Conservation (phyloP, 2,888 invertebrate genomes). For the Agriotes lineatus region DNA sequence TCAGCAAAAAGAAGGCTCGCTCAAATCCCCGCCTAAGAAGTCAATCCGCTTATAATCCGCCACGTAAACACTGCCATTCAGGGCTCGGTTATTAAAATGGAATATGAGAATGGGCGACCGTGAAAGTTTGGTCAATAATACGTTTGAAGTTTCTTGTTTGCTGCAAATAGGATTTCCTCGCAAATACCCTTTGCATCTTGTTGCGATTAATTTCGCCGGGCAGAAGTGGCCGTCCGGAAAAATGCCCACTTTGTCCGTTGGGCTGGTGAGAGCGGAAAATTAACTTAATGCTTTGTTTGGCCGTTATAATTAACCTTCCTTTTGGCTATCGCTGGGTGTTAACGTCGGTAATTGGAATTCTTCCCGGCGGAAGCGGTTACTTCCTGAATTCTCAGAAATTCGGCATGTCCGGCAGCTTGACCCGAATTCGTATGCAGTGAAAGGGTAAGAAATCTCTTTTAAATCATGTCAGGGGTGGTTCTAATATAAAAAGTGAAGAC, state of each 20-base stretch:
- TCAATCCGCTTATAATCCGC: slow-evolving; percentile 42
- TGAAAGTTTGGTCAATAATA: slow-evolving; percentile 54
- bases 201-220: slow-evolving; percentile 33
- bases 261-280: background rate
- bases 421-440: too few relatives aligned
- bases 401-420: too few relatives aligned
- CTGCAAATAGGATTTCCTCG: slow-evolving; percentile 45
- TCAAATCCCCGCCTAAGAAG: slow-evolving; percentile 32
- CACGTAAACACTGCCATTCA: slow-evolving; percentile 33
- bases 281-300: background rate
- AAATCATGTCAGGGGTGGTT: too few relatives aligned
- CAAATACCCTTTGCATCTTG: slow-evolving; percentile 36
- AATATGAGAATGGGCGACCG: slow-evolving; percentile 46
- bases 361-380: too few relatives aligned
- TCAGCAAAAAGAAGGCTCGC: slow-evolving; percentile 6
- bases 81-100: slow-evolving; percentile 32
- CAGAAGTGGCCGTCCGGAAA: background rate
- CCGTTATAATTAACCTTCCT: too few relatives aligned
- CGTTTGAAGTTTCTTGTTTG: slow-evolving; percentile 43
- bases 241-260: background rate
- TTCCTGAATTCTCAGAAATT: too few relatives aligned
- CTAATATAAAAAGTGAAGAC: too few relatives aligned
- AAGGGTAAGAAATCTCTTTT: too few relatives aligned
- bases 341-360: too few relatives aligned
- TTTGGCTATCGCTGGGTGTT: too few relatives aligned